Conservation (phyloP, 2,797 vertebrate species). For the Cirrhinus mrigala region DNA sequence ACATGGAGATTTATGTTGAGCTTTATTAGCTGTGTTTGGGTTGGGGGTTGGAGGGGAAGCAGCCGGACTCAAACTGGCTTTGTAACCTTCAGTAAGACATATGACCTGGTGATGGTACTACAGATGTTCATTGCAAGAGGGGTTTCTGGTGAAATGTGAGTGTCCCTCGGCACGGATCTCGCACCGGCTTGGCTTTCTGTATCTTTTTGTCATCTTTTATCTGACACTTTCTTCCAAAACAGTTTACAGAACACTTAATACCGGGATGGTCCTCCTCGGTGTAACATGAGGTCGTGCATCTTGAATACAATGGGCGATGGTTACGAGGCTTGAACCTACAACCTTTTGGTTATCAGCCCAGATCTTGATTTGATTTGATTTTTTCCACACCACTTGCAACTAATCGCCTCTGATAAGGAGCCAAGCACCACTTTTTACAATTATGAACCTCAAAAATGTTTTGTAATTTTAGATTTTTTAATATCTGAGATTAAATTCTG, state of each 20-base stretch:
- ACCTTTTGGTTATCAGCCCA: slow-evolving; percentile 21
- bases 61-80: slow-evolving; percentile 14
- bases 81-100: slow-evolving; percentile 29
- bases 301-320: neutral
- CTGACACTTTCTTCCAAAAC: slow-evolving; percentile 19
- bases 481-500: neutral
- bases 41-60: slow-evolving; percentile 10
- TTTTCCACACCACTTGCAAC: slow-evolving; percentile 8
- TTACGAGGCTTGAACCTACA: slow-evolving; percentile 5
- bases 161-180: slow-evolving; percentile 21
- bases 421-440: slow-evolving; percentile 5
- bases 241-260: slow-evolving; percentile 33
- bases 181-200: neutral
- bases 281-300: slow-evolving; percentile 6
- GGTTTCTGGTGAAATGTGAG: slow-evolving; percentile 31
- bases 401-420: neutral
- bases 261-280: neutral
- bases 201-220: slow-evolving; percentile 32
- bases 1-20: slow-evolving; percentile 54
- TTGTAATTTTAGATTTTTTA: neutral
- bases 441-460: slow-evolving; percentile 2
- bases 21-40: slow-evolving; percentile 51
- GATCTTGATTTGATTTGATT: slow-evolving; percentile 14
- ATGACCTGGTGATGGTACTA: slow-evolving; percentile 16
- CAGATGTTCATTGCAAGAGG: slow-evolving; percentile 18